Evolutionary conservation across 2,113 vertebrate species (phyloP), one percentile per base, ranked within the genome.

Genomic region (Forbesichthys papilliferus): DNA sequence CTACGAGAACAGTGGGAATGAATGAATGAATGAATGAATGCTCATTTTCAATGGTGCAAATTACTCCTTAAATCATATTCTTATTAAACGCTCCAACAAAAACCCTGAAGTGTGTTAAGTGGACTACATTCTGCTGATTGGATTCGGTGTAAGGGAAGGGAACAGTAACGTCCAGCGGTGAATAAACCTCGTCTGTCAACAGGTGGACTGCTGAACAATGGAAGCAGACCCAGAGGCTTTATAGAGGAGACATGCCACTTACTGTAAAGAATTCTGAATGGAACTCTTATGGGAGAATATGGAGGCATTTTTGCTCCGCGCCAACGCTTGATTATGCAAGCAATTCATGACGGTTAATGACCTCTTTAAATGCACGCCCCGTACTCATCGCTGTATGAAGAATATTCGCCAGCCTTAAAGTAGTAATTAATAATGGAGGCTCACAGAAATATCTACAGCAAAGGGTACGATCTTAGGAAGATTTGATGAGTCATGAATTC

Each of bases 21-120:
- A 51, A 51, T 12, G 5, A 93, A 93, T 93, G 88, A 88, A 88
- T 42, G 36, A 91, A 90, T 86, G 77, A 91, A 79, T 84, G 66
- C 87, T 77, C 77, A 91, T 93, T 91, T 92, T 77, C 90, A 83
- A 85, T 27, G 27, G 27, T 27, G 27, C 27, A 27, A 27, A 27
- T 27, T 27, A 81, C 74, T 92, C 87, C 75, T 84, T 85, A 91
- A 89, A 89, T 80, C 81, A 89, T 80, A 81, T 85, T 90, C 78
- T 81, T 89, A 85, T 85, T 84, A 87, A 89, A 86, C 84, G 48
- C 27, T 93, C 89, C 86, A 83, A 87, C 86, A 73, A 93, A 78
- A 74, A 83, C 78, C 73, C 86, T 91, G 91, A 93, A 92, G 87
- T 83, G 82, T 83, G 87, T 93, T 93, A 93, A 82, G 2, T 11